Percentiles rank a stretch among this genome's conserved stretches.
phyloP scores from a whole-genome alignment of 2,888 invertebrate species.

The Quadroppia sp. region DNA sequence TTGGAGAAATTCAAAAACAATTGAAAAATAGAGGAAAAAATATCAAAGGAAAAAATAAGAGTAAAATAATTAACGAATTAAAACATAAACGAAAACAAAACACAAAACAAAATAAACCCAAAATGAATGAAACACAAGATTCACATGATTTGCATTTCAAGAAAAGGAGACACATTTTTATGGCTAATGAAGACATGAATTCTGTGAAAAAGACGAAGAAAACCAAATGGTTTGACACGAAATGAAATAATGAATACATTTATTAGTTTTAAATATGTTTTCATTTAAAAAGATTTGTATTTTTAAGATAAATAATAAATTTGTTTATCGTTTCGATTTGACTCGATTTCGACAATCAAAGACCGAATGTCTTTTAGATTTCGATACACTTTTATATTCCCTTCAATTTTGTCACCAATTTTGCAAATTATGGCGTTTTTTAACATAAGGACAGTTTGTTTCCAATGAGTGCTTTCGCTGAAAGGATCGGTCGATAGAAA shows the following conservation, averaged over 20 bases:
- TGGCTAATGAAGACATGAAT: not conserved
- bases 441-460: conserved; percentile 84
- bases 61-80: not conserved
- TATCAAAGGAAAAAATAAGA: conserved; percentile 10
- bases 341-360: conserved; percentile 22
- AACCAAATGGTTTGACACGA: conserved; percentile 24
- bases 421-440: conserved; percentile 67
- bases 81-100: conserved; percentile 33
- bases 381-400: conserved; percentile 43
- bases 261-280: not conserved
- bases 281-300: too few relatives aligned
- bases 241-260: not conserved
- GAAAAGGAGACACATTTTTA: conserved; percentile 28
- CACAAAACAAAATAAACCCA: not conserved
- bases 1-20: conserved; percentile 38
- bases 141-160: conserved; percentile 33
- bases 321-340: conserved; percentile 13
- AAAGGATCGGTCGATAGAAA: conserved; percentile 73
- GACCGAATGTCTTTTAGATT: conserved; percentile 33
- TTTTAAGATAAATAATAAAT: conserved; percentile 1
- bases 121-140: conserved; percentile 17
- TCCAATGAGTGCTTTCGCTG: conserved; percentile 79
- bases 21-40: conserved; percentile 40
- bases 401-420: conserved; percentile 57
- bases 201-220: not conserved